These are phyloP conservation scores for Lophura nycthemera DNA, from an alignment of 2,113 vertebrate genomes.

Conservation along the genomic window DNA sequence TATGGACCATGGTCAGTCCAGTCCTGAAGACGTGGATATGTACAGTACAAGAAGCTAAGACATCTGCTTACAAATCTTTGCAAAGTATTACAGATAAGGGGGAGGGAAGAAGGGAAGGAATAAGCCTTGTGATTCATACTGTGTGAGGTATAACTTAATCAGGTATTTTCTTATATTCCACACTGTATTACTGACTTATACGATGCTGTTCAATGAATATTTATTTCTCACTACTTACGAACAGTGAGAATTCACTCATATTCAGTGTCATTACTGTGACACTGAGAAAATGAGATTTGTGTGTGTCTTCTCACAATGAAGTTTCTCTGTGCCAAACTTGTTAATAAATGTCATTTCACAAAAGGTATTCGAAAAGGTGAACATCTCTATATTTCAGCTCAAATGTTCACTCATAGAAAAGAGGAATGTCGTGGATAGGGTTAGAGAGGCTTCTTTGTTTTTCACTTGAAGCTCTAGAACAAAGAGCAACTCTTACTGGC, in stretches of 20 bases:
- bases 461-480: background rate
- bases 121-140: slow-evolving; percentile 16
- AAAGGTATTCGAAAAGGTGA: slow-evolving; percentile 30
- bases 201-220: background rate
- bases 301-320: background rate
- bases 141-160: slow-evolving; percentile 33
- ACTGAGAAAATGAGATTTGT: background rate
- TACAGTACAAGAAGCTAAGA: slow-evolving; percentile 89
- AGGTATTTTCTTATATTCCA: slow-evolving; percentile 30
- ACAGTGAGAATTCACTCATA: background rate
- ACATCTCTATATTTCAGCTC: background rate
- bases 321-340: slow-evolving; percentile 37
- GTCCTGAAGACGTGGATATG: slow-evolving; percentile 88
- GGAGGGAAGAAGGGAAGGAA: slow-evolving; percentile 59
- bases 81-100: slow-evolving; percentile 25
- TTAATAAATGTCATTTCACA: slow-evolving; percentile 55
- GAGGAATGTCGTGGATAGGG: background rate
- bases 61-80: slow-evolving; percentile 1
- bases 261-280: background rate
- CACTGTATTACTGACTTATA: slow-evolving; percentile 16
- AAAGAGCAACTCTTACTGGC: background rate
- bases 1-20: slow-evolving; percentile 88
- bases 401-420: background rate
- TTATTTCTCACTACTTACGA: background rate
- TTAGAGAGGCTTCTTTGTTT: background rate